phyloP scores from a whole-genome alignment of 2,888 invertebrate genomes.

The Melanophora roralis region DNA sequence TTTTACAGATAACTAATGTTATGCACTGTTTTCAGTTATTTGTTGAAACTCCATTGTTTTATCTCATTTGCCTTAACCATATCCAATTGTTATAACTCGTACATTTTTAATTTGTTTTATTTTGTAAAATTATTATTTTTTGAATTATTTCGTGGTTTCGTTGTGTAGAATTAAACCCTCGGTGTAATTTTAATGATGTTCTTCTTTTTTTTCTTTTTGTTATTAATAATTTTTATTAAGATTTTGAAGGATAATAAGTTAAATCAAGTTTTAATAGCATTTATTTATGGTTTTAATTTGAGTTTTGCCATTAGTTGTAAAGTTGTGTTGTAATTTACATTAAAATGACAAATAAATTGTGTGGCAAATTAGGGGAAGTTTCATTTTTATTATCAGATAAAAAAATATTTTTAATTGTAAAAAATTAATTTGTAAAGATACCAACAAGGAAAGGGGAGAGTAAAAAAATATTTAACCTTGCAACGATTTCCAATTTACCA shows the following conservation, averaged over 20 bases:
- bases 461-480: too few relatives aligned
- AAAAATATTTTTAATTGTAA: background rate
- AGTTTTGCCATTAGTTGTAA: background rate
- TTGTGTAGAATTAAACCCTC: background rate
- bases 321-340: background rate
- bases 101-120: background rate
- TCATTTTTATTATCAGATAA: background rate
- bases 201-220: background rate
- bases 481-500: too few relatives aligned
- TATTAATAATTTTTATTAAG: background rate
- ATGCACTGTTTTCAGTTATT: background rate
- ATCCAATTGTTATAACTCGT: constrained; percentile 32
- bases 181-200: constrained; percentile 22
- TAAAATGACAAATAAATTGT: background rate
- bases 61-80: background rate
- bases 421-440: background rate
- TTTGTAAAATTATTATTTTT: constrained; percentile 12
- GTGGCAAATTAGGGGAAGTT: background rate
- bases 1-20: background rate
- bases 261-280: constrained; percentile 12
- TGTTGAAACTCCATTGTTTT: background rate
- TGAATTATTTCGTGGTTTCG: constrained; percentile 8
- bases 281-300: background rate
- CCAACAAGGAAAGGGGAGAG: too few relatives aligned
- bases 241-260: constrained; percentile 1